Evolutionary conservation across 1,140 invertebrate genomes (phyloP).

Genomic region (Hypsibius dujardini): DNA sequence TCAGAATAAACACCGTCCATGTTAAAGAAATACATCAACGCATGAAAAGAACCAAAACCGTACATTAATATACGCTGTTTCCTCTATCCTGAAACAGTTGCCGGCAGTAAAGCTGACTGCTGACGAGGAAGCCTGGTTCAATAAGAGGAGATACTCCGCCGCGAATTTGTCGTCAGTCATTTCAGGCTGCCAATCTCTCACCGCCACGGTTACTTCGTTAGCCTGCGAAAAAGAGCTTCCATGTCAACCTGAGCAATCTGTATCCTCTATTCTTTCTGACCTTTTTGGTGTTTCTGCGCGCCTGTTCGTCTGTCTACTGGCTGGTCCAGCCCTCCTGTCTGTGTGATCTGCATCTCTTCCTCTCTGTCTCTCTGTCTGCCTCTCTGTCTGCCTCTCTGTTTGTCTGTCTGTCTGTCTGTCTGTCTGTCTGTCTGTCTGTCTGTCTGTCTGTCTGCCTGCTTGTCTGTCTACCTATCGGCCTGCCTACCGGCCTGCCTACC

Average conservation of each 20-base stretch:
- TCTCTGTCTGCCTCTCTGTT: too few species aligned
- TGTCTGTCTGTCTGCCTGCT: too few species aligned
- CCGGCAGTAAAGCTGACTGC: background rate
- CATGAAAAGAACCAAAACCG: background rate
- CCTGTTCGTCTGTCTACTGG: too few species aligned
- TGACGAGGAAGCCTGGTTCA: background rate
- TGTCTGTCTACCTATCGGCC: too few species aligned
- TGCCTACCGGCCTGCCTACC: too few species aligned
- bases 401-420: too few species aligned
- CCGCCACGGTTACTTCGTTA: background rate
- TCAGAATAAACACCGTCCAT: background rate
- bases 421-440: too few species aligned
- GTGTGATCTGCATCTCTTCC: too few species aligned
- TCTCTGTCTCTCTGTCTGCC: too few species aligned
- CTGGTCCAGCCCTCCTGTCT: too few species aligned
- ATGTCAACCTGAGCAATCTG: background rate
- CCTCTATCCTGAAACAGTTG: background rate
- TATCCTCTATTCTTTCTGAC: background rate
- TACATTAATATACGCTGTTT: slow-evolving; percentile 7
- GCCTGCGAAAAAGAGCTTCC: background rate
- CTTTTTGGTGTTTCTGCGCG: too few species aligned
- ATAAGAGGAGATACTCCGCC: background rate
- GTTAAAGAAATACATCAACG: too few species aligned
- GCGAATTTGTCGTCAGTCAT: background rate
- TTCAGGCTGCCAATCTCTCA: background rate